These are phyloP conservation scores for Plestiodon gilberti DNA, from an alignment of 2,113 vertebrate species.

Conservation along the genomic window DNA sequence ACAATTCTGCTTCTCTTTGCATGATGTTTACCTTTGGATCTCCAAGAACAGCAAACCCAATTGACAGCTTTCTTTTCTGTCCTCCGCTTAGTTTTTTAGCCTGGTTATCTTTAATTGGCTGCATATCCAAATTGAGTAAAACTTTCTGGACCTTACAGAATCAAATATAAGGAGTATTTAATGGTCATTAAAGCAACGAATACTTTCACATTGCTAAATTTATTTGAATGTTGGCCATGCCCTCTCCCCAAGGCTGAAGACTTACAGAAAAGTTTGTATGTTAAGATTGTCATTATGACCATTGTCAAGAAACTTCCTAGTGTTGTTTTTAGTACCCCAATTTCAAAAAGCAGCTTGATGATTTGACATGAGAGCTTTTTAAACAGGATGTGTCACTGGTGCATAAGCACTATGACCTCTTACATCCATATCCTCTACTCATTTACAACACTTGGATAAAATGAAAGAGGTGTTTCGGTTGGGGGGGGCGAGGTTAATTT, in stretches of 20 bases:
- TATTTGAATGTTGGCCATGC: background rate
- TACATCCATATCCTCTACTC: constrained; percentile 70
- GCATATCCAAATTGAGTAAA: constrained; percentile 91
- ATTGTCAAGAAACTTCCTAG: background rate
- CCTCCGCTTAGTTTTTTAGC: constrained; percentile 94
- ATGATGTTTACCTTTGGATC: constrained; percentile 88
- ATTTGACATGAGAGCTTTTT: background rate
- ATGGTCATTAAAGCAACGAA: background rate
- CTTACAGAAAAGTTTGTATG: background rate
- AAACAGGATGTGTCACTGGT: background rate
- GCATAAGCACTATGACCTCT: background rate
- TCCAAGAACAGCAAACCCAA: constrained; percentile 94
- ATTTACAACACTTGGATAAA: background rate
- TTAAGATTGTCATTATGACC: background rate
- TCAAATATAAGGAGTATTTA: background rate
- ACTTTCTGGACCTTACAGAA: constrained; percentile 87
- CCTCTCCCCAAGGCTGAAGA: background rate
- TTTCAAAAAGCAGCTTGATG: background rate
- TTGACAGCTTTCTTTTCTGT: constrained; percentile 92
- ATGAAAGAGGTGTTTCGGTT: background rate
- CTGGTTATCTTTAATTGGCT: constrained; percentile 92
- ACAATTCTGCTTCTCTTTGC: rapidly evolving
- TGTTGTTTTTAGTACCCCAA: background rate
- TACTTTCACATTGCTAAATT: background rate
- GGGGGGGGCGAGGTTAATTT: background rate